Percentiles rank a stretch among this genome's conserved stretches.
Conservation (phyloP, 2,113 vertebrate species). For the Ginglymostoma cirratum region DNA sequence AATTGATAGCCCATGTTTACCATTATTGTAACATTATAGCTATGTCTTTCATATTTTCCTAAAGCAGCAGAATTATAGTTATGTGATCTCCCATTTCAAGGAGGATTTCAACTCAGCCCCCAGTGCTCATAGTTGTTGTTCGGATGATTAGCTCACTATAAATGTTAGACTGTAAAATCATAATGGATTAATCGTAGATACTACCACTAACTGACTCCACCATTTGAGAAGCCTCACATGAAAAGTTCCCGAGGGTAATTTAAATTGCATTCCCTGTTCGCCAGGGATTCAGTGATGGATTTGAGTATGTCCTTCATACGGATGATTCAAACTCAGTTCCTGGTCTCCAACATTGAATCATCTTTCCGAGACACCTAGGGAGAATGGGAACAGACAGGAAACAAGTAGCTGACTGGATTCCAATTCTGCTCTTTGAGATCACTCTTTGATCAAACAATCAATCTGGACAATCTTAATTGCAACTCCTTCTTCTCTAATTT, state of each 20-base stretch:
- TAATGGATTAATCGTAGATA: background rate
- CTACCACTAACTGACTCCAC: background rate
- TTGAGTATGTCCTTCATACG: background rate
- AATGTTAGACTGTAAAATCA: background rate
- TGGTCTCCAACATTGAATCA: background rate
- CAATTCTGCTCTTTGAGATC: background rate
- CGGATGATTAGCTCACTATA: background rate
- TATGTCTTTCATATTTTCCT: background rate
- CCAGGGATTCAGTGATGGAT: background rate
- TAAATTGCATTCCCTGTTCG: background rate
- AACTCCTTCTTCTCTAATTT: background rate
- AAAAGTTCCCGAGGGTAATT: background rate
- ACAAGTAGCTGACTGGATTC: background rate
- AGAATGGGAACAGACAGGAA: background rate
- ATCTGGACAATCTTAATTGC: background rate
- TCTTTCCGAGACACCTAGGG: background rate
- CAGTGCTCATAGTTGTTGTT: background rate
- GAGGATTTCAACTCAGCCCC: background rate
- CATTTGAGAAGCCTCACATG: background rate
- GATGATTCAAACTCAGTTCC: background rate
- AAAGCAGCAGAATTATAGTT: background rate
- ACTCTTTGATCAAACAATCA: background rate
- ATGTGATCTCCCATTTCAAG: background rate
- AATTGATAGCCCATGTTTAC: too few relatives aligned
- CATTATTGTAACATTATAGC: background rate